Evolutionary conservation across 1,140 invertebrate species (phyloP).

Genomic region (Harlomillsia oculata): DNA sequence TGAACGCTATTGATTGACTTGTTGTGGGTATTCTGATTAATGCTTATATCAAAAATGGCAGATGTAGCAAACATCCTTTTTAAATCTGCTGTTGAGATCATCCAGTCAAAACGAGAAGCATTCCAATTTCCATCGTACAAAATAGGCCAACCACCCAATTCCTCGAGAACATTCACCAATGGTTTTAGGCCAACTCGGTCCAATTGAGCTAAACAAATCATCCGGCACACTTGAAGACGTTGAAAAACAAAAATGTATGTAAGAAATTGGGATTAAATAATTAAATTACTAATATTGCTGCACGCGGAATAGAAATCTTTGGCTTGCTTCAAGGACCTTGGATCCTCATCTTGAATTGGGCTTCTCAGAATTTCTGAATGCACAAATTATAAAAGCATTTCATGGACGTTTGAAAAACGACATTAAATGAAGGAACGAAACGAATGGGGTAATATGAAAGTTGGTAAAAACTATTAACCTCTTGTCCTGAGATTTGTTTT

Average conservation of each 20-base stretch:
- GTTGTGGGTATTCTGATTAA: slow-evolving; percentile 78
- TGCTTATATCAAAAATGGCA: slow-evolving; percentile 70
- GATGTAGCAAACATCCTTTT: slow-evolving; percentile 70
- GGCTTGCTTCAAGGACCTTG: slow-evolving; percentile 34
- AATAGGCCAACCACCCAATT: slow-evolving; percentile 43
- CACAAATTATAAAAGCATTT: background rate
- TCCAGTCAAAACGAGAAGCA: slow-evolving; percentile 56
- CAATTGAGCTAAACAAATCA: slow-evolving; percentile 38
- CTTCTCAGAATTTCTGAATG: slow-evolving; percentile 37
- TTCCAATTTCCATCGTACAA: slow-evolving; percentile 48
- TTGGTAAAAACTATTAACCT: slow-evolving; percentile 3
- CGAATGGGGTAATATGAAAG: no score
- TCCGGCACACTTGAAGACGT: no score
- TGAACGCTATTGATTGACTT: slow-evolving; percentile 76
- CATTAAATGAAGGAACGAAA: no score
- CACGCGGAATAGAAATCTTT: slow-evolving; percentile 38
- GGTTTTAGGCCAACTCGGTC: slow-evolving; percentile 38
- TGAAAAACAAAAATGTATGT: slow-evolving; percentile 9
- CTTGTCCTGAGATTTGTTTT: slow-evolving; percentile 2
- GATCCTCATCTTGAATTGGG: slow-evolving; percentile 31
- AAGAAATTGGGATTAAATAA: background rate
- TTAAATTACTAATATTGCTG: slow-evolving; percentile 37
- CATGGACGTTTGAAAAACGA: no score
- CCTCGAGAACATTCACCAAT: slow-evolving; percentile 38
- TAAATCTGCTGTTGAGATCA: slow-evolving; percentile 62